phyloP scores from a whole-genome alignment of 2,888 invertebrate species.

The Drosophila cognata region DNA sequence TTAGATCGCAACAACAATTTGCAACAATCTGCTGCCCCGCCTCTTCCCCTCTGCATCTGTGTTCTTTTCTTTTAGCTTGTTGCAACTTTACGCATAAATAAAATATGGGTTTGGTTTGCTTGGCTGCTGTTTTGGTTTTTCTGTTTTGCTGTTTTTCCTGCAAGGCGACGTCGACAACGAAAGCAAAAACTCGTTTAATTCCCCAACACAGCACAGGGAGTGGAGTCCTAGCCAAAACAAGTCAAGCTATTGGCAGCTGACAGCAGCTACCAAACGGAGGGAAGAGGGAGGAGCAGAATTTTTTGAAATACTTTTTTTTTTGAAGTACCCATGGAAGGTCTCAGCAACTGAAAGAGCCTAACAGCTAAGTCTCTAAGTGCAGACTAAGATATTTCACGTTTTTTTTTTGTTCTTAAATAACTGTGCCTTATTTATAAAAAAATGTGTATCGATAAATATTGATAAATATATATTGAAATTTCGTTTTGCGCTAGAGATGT shows the following conservation, averaged over 20 bases:
- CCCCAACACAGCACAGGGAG: slow-evolving; percentile 37
- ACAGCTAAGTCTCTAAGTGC: background rate
- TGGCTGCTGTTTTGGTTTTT: slow-evolving; percentile 24
- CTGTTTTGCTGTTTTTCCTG: background rate
- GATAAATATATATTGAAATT: background rate
- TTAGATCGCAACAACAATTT: slow-evolving; percentile 20
- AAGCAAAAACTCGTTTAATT: slow-evolving; percentile 81
- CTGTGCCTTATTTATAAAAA: background rate
- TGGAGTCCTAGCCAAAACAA: slow-evolving; percentile 46
- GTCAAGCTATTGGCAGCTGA: slow-evolving; percentile 69
- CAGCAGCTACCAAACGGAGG: slow-evolving; percentile 9
- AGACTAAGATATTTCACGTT: background rate
- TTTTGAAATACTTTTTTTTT: background rate
- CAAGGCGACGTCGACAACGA: slow-evolving; percentile 49
- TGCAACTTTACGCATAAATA: slow-evolving; percentile 78
- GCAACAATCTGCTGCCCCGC: background rate
- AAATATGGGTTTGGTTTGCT: slow-evolving; percentile 36
- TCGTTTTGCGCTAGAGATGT: background rate
- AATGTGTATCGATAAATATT: background rate
- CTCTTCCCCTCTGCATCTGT: background rate
- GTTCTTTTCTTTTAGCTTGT: slow-evolving; percentile 2
- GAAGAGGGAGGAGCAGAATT: background rate
- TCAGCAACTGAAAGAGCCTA: background rate
- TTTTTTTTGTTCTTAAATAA: background rate
- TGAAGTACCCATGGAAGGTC: background rate